Evolutionary conservation across 35 echinoderm and acorn worm genomes (phyloP), one percentile per base, ranked within the genome.

Genomic region (Ophioderma brevispina): DNA sequence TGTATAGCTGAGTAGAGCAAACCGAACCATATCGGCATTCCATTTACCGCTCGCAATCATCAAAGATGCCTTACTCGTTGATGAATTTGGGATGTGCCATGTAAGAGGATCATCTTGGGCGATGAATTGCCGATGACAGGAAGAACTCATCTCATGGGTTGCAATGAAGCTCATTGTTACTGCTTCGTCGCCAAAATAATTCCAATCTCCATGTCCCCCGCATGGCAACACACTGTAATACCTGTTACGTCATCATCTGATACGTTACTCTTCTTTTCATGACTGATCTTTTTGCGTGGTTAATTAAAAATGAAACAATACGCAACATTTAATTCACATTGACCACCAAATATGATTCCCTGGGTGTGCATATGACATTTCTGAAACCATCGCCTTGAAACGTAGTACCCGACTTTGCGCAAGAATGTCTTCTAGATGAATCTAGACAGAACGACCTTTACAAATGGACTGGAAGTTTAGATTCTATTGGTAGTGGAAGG

Each of bases 401-500:
- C 36, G 19, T 1, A 76, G 5, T n/a, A 8, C 40, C 40, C 33
- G 63, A 76, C 85, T 23, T n/a, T 76, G 31, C 33, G n/a, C n/a
- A 10, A 35, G 35, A 39, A 80, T 75, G 42, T 33, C 76, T 86
- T 3, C 76, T 33, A 30, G 78, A 56, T 33, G 25, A 18, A 80
- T 89, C 92, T 31, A 94, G 33, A 19, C 35, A 86, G 85, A 94
- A 89, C n/a, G 31, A 82, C 0, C 92, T 87, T 38, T 94, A 52
- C n/a, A 94, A 86, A 78, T 94, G 86, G 15, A 94, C 87, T 1
- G 92, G 92, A 1, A 94, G 75, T 30, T 84, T n/a, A 28, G 92
- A 89, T 23, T 89, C 36, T 21, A 94, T 94, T 31, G 92, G 92
- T n/a, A 94, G 81, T 76, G 92, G 92, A 43, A 94, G 87, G 19